Percentiles rank a stretch among this genome's conserved stretches.
phyloP scores from a whole-genome alignment of 2,113 vertebrate genomes.

The Rattus rattus region DNA sequence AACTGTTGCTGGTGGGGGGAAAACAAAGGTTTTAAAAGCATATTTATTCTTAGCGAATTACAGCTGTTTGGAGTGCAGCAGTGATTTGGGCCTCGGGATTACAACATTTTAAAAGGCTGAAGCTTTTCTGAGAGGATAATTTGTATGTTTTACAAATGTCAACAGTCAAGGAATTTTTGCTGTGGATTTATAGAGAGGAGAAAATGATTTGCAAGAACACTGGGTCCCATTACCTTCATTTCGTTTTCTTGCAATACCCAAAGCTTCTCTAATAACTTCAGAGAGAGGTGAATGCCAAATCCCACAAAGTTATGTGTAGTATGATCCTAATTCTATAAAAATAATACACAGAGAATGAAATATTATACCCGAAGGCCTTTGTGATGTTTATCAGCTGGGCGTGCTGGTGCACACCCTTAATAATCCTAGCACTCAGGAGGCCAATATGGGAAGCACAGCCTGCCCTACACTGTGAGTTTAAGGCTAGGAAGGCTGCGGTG shows the following conservation, averaged over 20 bases:
- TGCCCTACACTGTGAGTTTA: not conserved
- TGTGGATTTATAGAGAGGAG: constrained; percentile 62
- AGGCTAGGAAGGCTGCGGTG: not conserved
- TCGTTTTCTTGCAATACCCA: constrained; percentile 28
- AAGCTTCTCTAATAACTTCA: not conserved
- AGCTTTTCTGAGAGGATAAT: constrained; percentile 71
- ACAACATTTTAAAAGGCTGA: constrained; percentile 51
- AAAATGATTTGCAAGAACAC: constrained; percentile 43
- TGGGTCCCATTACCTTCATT: constrained; percentile 8
- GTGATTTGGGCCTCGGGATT: constrained; percentile 63
- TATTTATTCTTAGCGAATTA: constrained; percentile 60
- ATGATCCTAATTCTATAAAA: constrained; percentile 35
- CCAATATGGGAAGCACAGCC: not conserved
- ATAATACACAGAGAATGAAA: constrained; percentile 15
- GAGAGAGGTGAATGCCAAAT: not conserved
- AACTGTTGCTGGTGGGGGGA: constrained; percentile 27
- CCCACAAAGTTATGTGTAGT: not conserved
- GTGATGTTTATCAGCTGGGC: not conserved
- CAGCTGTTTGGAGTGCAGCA: constrained; percentile 39
- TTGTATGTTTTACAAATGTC: constrained; percentile 70
- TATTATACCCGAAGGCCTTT: not conserved
- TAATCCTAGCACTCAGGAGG: not conserved
- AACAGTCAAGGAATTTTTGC: constrained; percentile 54
- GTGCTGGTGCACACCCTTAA: not conserved
- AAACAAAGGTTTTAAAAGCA: constrained; percentile 67